Conservation (phyloP, 2,888 invertebrate species). For the Athripsodes cinereus region DNA sequence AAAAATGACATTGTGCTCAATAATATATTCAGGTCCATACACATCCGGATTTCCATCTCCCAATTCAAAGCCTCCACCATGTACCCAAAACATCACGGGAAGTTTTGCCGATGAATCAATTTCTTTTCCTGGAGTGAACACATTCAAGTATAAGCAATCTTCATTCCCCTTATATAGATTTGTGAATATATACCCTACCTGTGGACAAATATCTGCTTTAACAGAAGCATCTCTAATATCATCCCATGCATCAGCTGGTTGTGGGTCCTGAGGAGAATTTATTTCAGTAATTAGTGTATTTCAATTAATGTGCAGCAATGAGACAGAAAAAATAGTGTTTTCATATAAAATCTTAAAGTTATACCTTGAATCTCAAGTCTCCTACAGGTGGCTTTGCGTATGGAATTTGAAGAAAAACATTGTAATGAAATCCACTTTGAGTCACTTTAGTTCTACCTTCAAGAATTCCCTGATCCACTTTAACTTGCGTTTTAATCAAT, state of each 20-base stretch:
- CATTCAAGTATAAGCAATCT: slow-evolving; percentile 21
- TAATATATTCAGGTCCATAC: slow-evolving; percentile 18
- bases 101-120: neutral
- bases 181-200: slow-evolving; percentile 3
- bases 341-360: no score
- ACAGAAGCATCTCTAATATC: slow-evolving; percentile 10
- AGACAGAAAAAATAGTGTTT: no score
- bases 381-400: slow-evolving; percentile 7
- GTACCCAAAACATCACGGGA: slow-evolving; percentile 23
- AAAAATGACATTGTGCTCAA: slow-evolving; percentile 14
- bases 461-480: neutral
- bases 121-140: slow-evolving; percentile 10
- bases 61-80: slow-evolving; percentile 20
- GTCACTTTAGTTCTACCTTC: neutral
- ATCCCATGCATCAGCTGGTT: slow-evolving; percentile 14
- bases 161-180: slow-evolving; percentile 9
- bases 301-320: no score
- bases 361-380: slow-evolving; percentile 1
- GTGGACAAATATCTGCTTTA: slow-evolving; percentile 6
- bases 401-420: slow-evolving; percentile 2
- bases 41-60: slow-evolving; percentile 13
- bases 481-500: neutral
- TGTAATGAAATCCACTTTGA: neutral
- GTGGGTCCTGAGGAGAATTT: slow-evolving; percentile 14
- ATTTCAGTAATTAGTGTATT: no score